Base-by-base conservation (phyloP, 2,888 invertebrate species). In the Xestia c-nigrum region DNA sequence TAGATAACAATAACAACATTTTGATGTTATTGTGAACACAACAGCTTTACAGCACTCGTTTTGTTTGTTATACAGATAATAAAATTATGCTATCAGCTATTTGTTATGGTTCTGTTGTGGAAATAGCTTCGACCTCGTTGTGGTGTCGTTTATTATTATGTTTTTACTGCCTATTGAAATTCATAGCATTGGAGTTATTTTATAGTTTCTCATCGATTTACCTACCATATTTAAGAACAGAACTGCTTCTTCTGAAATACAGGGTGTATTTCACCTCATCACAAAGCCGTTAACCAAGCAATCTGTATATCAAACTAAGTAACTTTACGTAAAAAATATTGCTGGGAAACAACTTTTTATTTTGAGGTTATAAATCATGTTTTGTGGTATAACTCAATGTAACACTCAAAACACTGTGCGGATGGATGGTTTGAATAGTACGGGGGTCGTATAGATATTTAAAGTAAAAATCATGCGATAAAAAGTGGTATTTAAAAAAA, bases 41-140 rank as follows among this genome's bases (percentile, higher is more conserved):
- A 46, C 31, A 6, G 21, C 55, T 55, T 63, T 47, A 38, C 10
- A 50, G 57, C 40, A 31, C 50, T 64, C n/a, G 9, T 57, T 14
- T 5, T 50, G 31, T 64, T 68, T 72, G 55, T 61, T 40, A 38
- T 21, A 24, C 24, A 47, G 31, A 47, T n/a, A 55, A 74, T 50
- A 43, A 21, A 14, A 65, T 75, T 40, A 19, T 52, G 12, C 38
- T 70, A 73, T 72, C 38, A 50, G 59, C 19, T 16, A 46, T 55
- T 16, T 40, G 46, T 21, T 47, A 10, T 38, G 16, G 40, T 38
- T 14, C 12, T 43, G 14, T 73, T 66, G 52, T 65, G 31, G 47
- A 46, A 78, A 65, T 66, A 14, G n/a, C 4, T 46, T 24, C 24
- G 46, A 65, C 78, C 79, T 78, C 59, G 73, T 46, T 24, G 57